These are phyloP conservation scores for Saccopteryx bilineata DNA, from an alignment of 2,113 vertebrate species.

Conservation along the genomic window DNA sequence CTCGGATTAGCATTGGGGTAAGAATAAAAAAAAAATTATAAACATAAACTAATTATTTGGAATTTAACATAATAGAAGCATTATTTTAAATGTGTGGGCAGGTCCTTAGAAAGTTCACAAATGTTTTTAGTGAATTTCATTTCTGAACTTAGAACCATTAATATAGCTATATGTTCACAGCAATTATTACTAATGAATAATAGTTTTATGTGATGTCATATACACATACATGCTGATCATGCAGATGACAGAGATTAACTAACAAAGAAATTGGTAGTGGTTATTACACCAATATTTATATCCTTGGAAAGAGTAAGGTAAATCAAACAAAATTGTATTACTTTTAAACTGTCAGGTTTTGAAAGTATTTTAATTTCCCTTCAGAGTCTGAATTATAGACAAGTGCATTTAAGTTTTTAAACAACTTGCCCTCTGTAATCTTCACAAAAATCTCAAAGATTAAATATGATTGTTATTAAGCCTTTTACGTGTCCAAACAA, in stretches of 20 bases:
- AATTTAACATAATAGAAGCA: not conserved
- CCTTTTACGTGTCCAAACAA: not conserved
- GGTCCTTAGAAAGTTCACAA: not conserved
- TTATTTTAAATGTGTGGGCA: not conserved
- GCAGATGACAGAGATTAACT: not conserved
- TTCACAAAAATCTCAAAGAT: not conserved
- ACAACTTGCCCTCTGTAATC: not conserved
- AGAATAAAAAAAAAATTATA: not conserved
- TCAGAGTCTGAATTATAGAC: not conserved
- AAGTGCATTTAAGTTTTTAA: not conserved
- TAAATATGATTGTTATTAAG: not conserved
- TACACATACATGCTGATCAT: not conserved
- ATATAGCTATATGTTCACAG: not conserved
- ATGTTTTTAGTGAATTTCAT: not conserved
- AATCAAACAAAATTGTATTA: not conserved
- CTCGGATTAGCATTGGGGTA: not conserved
- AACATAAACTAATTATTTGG: not conserved
- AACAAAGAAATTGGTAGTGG: not conserved
- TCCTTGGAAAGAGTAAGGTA: not conserved
- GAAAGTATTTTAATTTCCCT: not conserved
- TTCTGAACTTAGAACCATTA: not conserved
- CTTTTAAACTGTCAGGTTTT: not conserved
- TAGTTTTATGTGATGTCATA: too few species aligned
- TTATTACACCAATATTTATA: not conserved
- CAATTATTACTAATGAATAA: not conserved